Conservation (phyloP, 2,797 vertebrate species). For the Rhincodon typus region DNA sequence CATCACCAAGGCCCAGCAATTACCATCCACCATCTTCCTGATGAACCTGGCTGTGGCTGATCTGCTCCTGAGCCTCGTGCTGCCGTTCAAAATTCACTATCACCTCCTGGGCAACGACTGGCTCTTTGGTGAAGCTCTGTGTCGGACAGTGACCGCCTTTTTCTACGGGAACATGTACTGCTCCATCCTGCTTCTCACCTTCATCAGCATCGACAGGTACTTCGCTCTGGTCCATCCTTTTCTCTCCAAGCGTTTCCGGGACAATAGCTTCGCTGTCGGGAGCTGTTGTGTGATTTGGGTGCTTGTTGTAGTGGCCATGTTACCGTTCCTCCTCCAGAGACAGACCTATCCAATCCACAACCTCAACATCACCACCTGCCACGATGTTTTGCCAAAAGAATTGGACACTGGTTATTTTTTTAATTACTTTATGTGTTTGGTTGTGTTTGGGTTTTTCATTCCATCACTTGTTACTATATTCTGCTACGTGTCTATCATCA, state of each 20-base stretch:
- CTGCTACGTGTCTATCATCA: neutral
- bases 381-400: neutral
- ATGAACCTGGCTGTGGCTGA: neutral
- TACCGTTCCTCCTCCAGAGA: neutral
- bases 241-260: neutral
- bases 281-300: neutral
- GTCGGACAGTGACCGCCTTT: neutral
- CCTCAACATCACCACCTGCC: slow-evolving; percentile 12
- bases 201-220: slow-evolving; percentile 30
- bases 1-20: neutral
- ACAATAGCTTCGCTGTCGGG: neutral
- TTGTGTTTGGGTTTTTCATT: neutral
- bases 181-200: slow-evolving; percentile 25
- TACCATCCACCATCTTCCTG: slow-evolving; percentile 34
- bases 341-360: neutral
- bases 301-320: neutral
- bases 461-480: neutral
- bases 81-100: slow-evolving; percentile 23
- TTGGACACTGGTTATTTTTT: neutral
- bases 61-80: neutral
- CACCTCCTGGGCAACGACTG: slow-evolving; percentile 24
- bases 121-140: slow-evolving; percentile 9
- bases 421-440: slow-evolving; percentile 18
- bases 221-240: neutral
- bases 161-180: slow-evolving; percentile 36